Conservation (phyloP, 2,888 invertebrate species). For the Timandra comae region DNA sequence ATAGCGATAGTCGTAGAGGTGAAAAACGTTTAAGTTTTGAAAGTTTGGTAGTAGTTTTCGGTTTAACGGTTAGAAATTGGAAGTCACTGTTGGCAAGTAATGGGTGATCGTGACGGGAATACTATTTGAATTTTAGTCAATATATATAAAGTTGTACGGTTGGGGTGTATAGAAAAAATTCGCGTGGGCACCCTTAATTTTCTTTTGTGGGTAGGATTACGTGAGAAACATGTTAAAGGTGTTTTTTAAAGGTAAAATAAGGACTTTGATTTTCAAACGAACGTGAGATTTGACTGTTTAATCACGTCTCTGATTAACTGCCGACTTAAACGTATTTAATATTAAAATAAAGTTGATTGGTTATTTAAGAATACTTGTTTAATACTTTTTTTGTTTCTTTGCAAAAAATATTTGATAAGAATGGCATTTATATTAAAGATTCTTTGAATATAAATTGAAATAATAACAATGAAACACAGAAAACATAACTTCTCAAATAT, state of each 20-base stretch:
- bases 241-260: slow-evolving; percentile 24
- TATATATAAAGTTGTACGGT: slow-evolving; percentile 33
- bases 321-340: slow-evolving; percentile 23
- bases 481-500: too few species aligned
- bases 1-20: slow-evolving; percentile 10
- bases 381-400: too few species aligned
- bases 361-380: too few species aligned
- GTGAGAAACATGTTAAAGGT: slow-evolving; percentile 42
- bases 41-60: slow-evolving; percentile 33
- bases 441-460: too few species aligned
- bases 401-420: too few species aligned
- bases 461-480: too few species aligned
- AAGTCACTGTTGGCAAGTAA: slow-evolving; percentile 75
- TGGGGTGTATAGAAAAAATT: slow-evolving; percentile 37
- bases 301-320: too few species aligned
- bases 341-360: too few species aligned
- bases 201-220: slow-evolving; percentile 48
- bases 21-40: slow-evolving; percentile 16
- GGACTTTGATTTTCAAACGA: too few species aligned
- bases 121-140: slow-evolving; percentile 55
- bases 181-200: slow-evolving; percentile 51
- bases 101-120: slow-evolving; percentile 70
- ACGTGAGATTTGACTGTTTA: slow-evolving; percentile 6
- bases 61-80: slow-evolving; percentile 58
- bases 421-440: too few species aligned